These are phyloP conservation scores for Crotophaga sulcirostris DNA, from an alignment of 2,113 vertebrate species.

Conservation along the genomic window DNA sequence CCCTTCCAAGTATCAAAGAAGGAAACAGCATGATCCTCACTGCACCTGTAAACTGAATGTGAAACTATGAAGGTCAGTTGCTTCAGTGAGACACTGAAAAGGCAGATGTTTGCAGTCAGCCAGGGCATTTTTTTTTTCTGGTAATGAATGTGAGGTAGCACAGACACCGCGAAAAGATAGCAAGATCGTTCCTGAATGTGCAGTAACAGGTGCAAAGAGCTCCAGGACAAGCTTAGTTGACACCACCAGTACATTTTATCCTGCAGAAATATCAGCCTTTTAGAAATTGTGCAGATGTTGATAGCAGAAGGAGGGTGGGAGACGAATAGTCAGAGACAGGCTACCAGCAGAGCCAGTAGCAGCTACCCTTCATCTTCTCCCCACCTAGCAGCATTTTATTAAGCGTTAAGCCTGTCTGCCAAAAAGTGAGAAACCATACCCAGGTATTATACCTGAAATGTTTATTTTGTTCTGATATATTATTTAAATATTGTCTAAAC, in stretches of 20 bases:
- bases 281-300: neutral
- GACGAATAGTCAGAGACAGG: neutral
- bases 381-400: neutral
- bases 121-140: neutral
- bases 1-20: conserved; percentile 13
- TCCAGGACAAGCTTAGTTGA: neutral
- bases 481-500: neutral
- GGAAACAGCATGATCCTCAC: neutral
- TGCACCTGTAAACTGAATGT: neutral
- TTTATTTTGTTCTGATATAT: neutral
- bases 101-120: neutral
- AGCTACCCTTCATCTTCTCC: neutral
- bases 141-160: neutral
- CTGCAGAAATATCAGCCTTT: neutral
- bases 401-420: neutral
- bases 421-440: neutral
- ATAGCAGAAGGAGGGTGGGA: neutral
- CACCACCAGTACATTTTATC: neutral
- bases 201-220: neutral
- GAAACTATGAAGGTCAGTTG: neutral
- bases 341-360: neutral
- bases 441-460: neutral
- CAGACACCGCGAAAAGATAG: neutral
- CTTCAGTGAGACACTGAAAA: neutral
- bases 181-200: neutral